These are phyloP conservation scores for Tricholauxania praeusta DNA, from an alignment of 2,888 invertebrate genomes.

Conservation along the genomic window DNA sequence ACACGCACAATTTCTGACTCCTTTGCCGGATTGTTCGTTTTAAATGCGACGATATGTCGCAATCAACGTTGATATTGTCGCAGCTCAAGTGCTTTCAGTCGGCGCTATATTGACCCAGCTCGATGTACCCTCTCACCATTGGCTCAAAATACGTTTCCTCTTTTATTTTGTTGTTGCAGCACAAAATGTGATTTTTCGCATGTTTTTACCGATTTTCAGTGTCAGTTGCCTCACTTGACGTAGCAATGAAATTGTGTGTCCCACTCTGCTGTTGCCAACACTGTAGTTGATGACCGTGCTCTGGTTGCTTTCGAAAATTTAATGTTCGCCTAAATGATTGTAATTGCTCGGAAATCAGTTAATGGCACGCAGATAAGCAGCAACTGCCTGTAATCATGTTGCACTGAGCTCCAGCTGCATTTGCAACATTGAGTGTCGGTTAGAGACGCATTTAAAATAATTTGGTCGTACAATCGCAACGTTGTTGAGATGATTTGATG, in stretches of 20 bases:
- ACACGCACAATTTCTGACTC: not conserved
- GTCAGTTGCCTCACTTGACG: conserved; percentile 20
- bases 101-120: too few species aligned
- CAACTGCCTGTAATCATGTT: not conserved
- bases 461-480: not conserved
- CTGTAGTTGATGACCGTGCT: conserved; percentile 17
- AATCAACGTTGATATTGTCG: conserved; percentile 16
- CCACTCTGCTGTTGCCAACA: conserved; percentile 15
- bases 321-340: conserved; percentile 61
- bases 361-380: conserved; percentile 31
- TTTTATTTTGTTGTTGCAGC: not conserved
- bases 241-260: conserved; percentile 7
- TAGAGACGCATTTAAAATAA: conserved; percentile 36
- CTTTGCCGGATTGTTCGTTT: not conserved
- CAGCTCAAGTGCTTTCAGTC: not conserved
- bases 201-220: conserved; percentile 31
- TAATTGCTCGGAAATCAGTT: conserved; percentile 50
- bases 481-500: too few species aligned
- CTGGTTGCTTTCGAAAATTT: conserved; percentile 54
- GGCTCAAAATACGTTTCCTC: not conserved
- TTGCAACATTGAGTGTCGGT: conserved; percentile 20
- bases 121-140: not conserved
- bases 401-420: not conserved
- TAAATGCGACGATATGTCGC: conserved; percentile 25
- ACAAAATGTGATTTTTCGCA: conserved; percentile 37